Conservation (phyloP, 2,113 vertebrate species). For the Gila orcuttii region DNA sequence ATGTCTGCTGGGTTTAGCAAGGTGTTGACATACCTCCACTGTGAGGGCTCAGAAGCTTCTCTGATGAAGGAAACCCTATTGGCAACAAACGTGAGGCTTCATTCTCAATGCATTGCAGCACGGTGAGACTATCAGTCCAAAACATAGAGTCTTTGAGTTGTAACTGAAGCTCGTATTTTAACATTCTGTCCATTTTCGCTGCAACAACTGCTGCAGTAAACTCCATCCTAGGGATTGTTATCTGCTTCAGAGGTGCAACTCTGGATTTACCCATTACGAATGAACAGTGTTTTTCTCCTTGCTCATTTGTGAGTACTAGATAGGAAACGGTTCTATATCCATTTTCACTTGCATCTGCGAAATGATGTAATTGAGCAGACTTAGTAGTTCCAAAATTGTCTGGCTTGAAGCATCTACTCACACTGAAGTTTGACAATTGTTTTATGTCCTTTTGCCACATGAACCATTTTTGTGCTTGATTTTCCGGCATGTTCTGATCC, state of each 20-base stretch:
- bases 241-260: background rate
- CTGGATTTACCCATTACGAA: background rate
- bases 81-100: background rate
- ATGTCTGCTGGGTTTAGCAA: too few species aligned
- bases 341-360: background rate
- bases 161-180: background rate
- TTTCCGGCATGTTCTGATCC: constrained; percentile 23
- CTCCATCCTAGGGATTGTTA: background rate
- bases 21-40: too few species aligned
- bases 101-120: background rate
- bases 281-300: background rate
- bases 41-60: background rate
- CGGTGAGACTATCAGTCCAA: background rate
- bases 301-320: background rate
- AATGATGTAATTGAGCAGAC: background rate
- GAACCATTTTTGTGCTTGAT: background rate
- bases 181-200: background rate
- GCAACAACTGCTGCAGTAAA: background rate
- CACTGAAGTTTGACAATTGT: background rate
- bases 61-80: background rate
- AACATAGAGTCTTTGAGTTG: background rate
- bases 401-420: background rate
- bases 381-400: background rate
- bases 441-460: background rate
- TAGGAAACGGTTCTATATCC: background rate